These are phyloP conservation scores for Clupea harengus DNA, from an alignment of 2,113 vertebrate genomes.

Conservation along the genomic window DNA sequence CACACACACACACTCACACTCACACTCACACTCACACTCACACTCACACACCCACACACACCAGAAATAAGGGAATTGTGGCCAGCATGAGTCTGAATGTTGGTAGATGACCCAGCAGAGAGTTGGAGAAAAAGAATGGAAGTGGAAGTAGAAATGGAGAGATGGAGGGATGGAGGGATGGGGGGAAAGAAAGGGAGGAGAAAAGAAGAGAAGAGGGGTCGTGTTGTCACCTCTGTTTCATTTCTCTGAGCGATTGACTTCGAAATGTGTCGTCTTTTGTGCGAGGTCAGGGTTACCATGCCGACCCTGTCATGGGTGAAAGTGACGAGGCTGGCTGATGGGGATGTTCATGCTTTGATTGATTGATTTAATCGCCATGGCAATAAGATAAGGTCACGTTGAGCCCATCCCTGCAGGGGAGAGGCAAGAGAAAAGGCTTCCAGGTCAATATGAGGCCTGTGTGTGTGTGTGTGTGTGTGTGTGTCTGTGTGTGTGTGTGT, in stretches of 20 bases:
- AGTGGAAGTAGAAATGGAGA: too few species aligned
- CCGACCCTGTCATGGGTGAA: background rate
- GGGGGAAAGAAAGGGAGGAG: background rate
- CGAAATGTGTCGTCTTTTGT: background rate
- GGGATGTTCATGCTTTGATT: background rate
- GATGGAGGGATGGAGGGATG: background rate
- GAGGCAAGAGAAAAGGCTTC: background rate
- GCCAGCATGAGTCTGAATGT: too few species aligned
- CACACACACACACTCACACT: too few species aligned
- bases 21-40: too few species aligned
- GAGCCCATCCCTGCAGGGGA: background rate
- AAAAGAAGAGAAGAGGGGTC: background rate
- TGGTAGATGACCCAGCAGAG: too few species aligned
- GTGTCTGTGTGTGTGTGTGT: background rate
- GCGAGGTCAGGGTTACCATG: conserved; percentile 1
- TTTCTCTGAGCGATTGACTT: background rate
- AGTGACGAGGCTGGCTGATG: background rate
- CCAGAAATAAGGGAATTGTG: too few species aligned
- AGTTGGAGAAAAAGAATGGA: too few species aligned
- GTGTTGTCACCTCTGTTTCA: background rate
- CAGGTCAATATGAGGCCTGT: background rate
- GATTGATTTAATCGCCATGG: conserved; percentile 8
- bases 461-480: too few species aligned
- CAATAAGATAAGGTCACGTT: background rate
- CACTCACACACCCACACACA: too few species aligned